These are phyloP conservation scores for Bovichtus diacanthus DNA, from an alignment of 2,797 vertebrate species.

Conservation along the genomic window DNA sequence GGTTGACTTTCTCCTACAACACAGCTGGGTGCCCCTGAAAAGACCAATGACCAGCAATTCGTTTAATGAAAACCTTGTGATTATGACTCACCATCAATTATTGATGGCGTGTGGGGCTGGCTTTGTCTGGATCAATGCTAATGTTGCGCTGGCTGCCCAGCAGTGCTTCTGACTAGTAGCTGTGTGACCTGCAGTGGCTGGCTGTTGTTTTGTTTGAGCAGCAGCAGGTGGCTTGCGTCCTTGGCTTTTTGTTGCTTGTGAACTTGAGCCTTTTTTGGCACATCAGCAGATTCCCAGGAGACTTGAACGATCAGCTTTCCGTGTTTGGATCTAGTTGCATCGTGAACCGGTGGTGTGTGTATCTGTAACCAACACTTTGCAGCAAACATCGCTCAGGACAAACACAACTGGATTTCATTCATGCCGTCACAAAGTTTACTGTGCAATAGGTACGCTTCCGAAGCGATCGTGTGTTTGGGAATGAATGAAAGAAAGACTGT, in stretches of 20 bases:
- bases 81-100: conserved; percentile 81
- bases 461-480: too few species aligned
- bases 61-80: conserved; percentile 71
- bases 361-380: conserved; percentile 34
- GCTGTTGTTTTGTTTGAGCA: conserved; percentile 78
- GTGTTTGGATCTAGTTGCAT: conserved; percentile 72
- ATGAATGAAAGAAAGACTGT: neutral
- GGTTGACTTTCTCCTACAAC: conserved; percentile 67
- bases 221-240: conserved; percentile 85
- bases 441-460: neutral
- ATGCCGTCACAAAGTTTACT: neutral
- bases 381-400: conserved; percentile 2
- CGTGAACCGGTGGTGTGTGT: conserved; percentile 40
- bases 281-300: conserved; percentile 79
- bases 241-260: conserved; percentile 80
- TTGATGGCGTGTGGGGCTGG: conserved; percentile 66
- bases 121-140: conserved; percentile 80
- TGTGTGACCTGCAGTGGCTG: conserved; percentile 67
- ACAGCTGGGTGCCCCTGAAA: conserved; percentile 70
- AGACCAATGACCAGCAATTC: conserved; percentile 56
- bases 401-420: conserved; percentile 20
- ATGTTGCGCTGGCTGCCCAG: conserved; percentile 60
- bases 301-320: conserved; percentile 74
- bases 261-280: conserved; percentile 83
- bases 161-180: conserved; percentile 65